Evolutionary conservation across 2,113 vertebrate genomes (phyloP).

Genomic region (Campylomormyrus numenius): DNA sequence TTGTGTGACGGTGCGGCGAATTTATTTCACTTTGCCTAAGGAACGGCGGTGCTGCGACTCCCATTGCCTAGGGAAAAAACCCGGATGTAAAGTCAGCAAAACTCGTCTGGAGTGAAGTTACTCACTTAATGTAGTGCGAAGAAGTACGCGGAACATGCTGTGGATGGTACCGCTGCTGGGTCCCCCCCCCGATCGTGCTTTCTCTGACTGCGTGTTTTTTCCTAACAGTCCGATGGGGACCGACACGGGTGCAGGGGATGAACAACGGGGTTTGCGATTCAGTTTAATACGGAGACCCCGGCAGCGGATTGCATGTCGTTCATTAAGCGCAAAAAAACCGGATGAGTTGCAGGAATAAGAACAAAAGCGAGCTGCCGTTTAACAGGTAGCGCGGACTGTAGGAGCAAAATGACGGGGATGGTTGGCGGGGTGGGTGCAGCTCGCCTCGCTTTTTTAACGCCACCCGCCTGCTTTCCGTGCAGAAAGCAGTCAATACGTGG

Average conservation of each 20-base stretch:
- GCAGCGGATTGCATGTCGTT: neutral
- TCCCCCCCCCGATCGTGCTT: neutral
- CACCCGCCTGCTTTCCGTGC: neutral
- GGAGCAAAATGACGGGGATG: neutral
- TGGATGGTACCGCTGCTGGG: slow-evolving; percentile 16
- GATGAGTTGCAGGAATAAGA: neutral
- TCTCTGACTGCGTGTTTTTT: neutral
- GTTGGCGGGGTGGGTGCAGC: neutral
- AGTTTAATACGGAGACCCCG: neutral
- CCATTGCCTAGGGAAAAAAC: slow-evolving; percentile 80
- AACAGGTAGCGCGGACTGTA: neutral
- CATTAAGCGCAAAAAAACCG: neutral
- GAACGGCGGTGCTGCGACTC: slow-evolving; percentile 71
- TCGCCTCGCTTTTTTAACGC: neutral
- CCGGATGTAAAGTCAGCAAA: slow-evolving; percentile 81
- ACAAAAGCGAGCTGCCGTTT: neutral
- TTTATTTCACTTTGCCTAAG: slow-evolving; percentile 85
- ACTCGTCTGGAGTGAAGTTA: slow-evolving; percentile 74
- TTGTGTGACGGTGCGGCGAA: slow-evolving; percentile 73
- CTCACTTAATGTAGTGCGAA: slow-evolving; percentile 27
- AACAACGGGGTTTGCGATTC: neutral
- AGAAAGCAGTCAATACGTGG: neutral
- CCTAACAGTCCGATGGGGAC: neutral
- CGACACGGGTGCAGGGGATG: neutral
- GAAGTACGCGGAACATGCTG: slow-evolving; percentile 21